Conservation (phyloP, 2,797 vertebrate genomes). For the Sebastes vulpes region DNA sequence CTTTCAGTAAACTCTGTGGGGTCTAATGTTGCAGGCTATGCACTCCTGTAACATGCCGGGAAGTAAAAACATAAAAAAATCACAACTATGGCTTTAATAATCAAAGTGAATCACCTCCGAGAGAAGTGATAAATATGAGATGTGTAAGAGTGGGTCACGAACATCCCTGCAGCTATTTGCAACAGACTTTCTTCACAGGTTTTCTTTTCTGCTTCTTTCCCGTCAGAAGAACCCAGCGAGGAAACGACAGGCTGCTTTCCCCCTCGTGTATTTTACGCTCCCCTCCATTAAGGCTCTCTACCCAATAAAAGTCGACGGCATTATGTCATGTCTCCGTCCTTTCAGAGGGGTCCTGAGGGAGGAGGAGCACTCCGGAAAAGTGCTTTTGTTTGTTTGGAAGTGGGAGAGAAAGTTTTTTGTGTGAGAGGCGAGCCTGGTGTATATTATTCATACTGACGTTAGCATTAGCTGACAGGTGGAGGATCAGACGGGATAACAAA, state of each 20-base stretch:
- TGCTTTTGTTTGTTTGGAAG: conserved; percentile 44
- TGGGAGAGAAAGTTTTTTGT: conserved; percentile 18
- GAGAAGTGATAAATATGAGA: neutral
- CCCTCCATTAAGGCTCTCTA: conserved; percentile 50
- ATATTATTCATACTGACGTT: conserved; percentile 24
- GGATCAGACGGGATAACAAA: conserved; percentile 10
- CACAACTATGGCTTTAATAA: neutral
- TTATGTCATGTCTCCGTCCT: conserved; percentile 62
- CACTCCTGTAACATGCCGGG: neutral
- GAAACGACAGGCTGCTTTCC: conserved; percentile 30
- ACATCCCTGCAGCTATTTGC: neutral
- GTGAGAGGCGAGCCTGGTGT: conserved; percentile 3
- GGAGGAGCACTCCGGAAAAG: conserved; percentile 32
- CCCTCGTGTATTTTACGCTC: conserved; percentile 25
- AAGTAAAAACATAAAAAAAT: neutral
- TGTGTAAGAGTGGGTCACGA: neutral
- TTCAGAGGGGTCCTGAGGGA: conserved; percentile 47
- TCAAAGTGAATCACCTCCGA: conserved; percentile 13
- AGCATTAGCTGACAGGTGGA: conserved; percentile 27
- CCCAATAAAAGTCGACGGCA: conserved; percentile 60
- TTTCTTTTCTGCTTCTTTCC: conserved; percentile 7
- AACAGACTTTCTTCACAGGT: neutral
- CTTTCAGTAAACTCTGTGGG: neutral
- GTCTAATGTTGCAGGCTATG: neutral
- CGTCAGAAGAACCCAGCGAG: conserved; percentile 15